phyloP scores from a whole-genome alignment of 2,113 vertebrate species.

The Poeciliopsis retropinna region DNA sequence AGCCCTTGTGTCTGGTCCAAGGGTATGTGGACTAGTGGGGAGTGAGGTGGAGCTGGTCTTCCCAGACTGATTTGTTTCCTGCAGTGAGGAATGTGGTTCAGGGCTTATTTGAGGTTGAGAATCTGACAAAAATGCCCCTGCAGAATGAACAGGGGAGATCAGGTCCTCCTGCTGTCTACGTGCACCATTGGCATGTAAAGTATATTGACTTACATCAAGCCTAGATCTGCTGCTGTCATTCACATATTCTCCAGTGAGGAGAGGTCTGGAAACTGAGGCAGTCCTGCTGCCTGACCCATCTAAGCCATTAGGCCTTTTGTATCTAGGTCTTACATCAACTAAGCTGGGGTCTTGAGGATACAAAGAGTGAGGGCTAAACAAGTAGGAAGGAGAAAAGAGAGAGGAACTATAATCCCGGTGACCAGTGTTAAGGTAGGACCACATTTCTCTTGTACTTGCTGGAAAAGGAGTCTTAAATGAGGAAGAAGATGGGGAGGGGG shows the following conservation, averaged over 20 bases:
- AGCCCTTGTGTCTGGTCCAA: constrained; percentile 66
- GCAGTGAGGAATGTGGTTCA: constrained; percentile 78
- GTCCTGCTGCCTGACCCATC: constrained; percentile 75
- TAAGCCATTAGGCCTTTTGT: constrained; percentile 78
- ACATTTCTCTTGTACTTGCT: constrained; percentile 75
- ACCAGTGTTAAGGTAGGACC: constrained; percentile 68
- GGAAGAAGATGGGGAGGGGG: constrained; percentile 61
- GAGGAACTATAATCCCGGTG: constrained; percentile 73
- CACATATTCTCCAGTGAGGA: constrained; percentile 64
- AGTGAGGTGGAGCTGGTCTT: constrained; percentile 64
- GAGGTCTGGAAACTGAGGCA: constrained; percentile 64
- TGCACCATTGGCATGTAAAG: constrained; percentile 73
- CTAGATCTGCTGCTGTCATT: constrained; percentile 62
- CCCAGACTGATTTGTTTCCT: constrained; percentile 66
- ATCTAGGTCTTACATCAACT: constrained; percentile 69
- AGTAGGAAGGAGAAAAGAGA: constrained; percentile 66
- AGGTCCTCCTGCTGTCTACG: constrained; percentile 74
- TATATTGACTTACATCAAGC: constrained; percentile 60
- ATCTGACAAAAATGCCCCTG: constrained; percentile 64
- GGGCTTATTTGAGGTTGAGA: constrained; percentile 65
- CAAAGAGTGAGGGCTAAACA: constrained; percentile 67
- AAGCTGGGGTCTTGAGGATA: constrained; percentile 69
- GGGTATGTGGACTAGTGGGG: constrained; percentile 58
- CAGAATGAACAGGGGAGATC: constrained; percentile 43
- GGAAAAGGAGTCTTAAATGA: constrained; percentile 76